Conservation (phyloP, 2,888 invertebrate species). For the Leucoma salicis region DNA sequence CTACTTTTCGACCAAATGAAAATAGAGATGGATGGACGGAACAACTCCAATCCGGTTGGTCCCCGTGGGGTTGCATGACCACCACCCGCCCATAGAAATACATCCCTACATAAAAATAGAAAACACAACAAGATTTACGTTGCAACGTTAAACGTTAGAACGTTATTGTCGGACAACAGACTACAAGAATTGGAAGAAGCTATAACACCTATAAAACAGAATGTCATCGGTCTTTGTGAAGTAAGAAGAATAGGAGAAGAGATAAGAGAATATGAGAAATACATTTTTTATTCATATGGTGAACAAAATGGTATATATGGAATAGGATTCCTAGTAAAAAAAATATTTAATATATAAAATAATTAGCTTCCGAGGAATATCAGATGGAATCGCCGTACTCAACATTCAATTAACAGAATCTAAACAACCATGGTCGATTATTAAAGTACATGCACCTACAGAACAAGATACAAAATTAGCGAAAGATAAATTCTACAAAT, state of each 20-base stretch:
- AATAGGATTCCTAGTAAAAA: constrained; percentile 10
- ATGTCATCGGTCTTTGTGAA: constrained; percentile 26
- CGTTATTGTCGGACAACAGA: not conserved
- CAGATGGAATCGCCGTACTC: constrained; percentile 8
- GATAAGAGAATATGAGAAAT: constrained; percentile 16
- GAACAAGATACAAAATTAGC: constrained; percentile 6
- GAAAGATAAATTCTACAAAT: constrained; percentile 10
- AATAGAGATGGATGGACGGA: not conserved
- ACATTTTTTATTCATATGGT: constrained; percentile 12
- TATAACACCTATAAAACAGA: constrained; percentile 23
- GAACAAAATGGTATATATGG: constrained; percentile 8
- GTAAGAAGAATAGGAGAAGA: constrained; percentile 20
- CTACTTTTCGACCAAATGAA: not conserved
- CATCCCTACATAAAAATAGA: constrained; percentile 1
- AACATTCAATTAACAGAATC: constrained; percentile 15
- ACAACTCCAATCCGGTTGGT: not conserved
- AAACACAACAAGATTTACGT: not conserved
- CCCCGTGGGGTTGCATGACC: not conserved
- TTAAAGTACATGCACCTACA: constrained; percentile 14
- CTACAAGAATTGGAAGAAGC: constrained; percentile 13
- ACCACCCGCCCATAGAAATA: not conserved
- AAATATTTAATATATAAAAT: constrained; percentile 7
- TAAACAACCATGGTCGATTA: constrained; percentile 2
- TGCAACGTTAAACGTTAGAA: not conserved
- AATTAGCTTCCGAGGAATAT: constrained; percentile 1